Base-by-base conservation (phyloP, 2,113 vertebrate species). In the Stomatorhinus ivindoensis region DNA sequence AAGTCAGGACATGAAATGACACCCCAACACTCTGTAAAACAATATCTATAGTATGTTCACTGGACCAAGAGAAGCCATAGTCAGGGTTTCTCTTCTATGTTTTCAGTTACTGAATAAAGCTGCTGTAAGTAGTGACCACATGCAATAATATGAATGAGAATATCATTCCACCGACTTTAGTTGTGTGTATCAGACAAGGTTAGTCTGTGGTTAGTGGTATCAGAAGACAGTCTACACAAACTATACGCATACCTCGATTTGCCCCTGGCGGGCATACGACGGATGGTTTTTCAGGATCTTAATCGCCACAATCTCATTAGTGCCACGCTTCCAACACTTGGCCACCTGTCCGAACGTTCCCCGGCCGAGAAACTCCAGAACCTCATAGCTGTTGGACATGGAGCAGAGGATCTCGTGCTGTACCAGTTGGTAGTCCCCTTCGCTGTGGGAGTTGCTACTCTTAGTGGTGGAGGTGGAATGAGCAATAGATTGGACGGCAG, bases 221-320 rank as follows among this genome's bases (percentile, higher is more conserved):
- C 27, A 11, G 46, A 27, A 35, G 53, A 21, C 24, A 31, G 47
- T 39, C 55, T 27, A 39, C 61, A 89, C n/a, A 82, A 51, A 50
- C 1, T 24, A 31, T 17, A 48, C n/a, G 89, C 93, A 92, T 91
- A 99, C 98, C 95, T 99, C 98, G 65, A 99, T 99, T 93, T 99
- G 98, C 42, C 98, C 98, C 92, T 99, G 98, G 44, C 98, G 97
- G 82, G 98, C 98, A 2, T 99, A 99, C 0, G 98, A 99, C 0
- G 98, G 98, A 85, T 99, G 98, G 91, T 99, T 99, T 94, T 99
- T 99, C 91, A 99, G 91, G 92, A 99, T 99, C 93, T 99, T 99
- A 93, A 99, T 99, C 1, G 98, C 98, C 93, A 99, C 97, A 8
- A 99, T 99, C 94, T 99, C 98, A 91, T 99, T 99, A 0, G 98